Evolutionary conservation across 2,113 vertebrate genomes (phyloP), one percentile per base, ranked within the genome.

Genomic region (Oncorhynchus keta): DNA sequence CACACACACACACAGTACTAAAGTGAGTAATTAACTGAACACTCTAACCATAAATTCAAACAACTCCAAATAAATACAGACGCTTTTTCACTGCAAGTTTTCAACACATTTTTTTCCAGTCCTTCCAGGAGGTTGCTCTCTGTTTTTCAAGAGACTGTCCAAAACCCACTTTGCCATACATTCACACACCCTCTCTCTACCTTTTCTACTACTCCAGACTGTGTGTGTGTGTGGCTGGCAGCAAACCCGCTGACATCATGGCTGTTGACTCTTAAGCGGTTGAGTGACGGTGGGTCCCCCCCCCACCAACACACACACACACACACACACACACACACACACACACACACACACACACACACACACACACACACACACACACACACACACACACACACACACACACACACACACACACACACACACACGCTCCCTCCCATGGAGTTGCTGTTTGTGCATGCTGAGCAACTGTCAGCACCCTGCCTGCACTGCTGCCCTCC

Each of bases 231-330:
- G 76, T 82, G 70, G 72, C 71, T 87, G 83, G 83, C 85, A 73
- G 75, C 39, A 30, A 77, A 49, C 65, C 39, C 77, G 64, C 81
- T 85, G 83, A 86, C 88, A 87, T 87, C 84, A 87, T 82, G 76
- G 68, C 67, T 82, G 79, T 82, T 84, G 83, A 86, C 81, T 89
- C 81, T 78, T 82, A 86, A 82, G 86, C 76, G 84, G 87, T 85
- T 83, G 87, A 86, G 85, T 84, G 85, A 86, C 83, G 79, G 66
- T 67, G 77, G 76, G 59, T 77, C 73, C 24, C 48, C 70, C 32
- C 71, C 7, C 16, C 70, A 72, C 70, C 18, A 24, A 24, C 24
- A 24, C 24, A 24, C 24, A 24, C 24, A 24, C 24, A 24, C 24
- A 24, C 24, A 24, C 24, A 24, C 24, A 24, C 24, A 24, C 24